A percentile compares a stretch with the other conserved stretches of the same genome.
These are phyloP conservation scores for Villa cingulata DNA, from an alignment of 2,888 invertebrate genomes.

Conservation along the genomic window DNA sequence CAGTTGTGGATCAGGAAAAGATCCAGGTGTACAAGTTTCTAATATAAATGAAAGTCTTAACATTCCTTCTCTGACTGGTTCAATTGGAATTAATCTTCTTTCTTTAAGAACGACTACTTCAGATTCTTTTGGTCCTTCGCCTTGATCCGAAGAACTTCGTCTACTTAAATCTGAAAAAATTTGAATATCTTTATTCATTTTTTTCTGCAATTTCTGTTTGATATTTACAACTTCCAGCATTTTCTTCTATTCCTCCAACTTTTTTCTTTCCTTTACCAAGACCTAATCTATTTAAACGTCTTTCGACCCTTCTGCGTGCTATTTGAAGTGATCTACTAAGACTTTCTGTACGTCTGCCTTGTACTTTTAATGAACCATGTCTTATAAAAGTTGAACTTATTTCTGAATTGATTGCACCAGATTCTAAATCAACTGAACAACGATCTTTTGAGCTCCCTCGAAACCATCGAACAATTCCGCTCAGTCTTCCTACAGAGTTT, in stretches of 20 bases:
- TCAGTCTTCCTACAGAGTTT: conserved; percentile 43
- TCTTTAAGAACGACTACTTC: conserved; percentile 83
- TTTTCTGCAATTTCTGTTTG: neutral
- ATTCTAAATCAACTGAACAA: conserved; percentile 41
- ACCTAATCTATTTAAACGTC: conserved; percentile 71
- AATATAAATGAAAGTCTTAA: conserved; percentile 79
- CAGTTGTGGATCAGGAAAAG: conserved; percentile 90
- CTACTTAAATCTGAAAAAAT: conserved; percentile 51
- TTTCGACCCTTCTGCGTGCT: conserved; percentile 79
- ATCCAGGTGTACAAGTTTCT: conserved; percentile 91
- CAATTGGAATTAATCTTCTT: conserved; percentile 65
- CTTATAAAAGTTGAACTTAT: conserved; percentile 44
- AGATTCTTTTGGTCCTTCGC: conserved; percentile 65
- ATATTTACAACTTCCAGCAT: conserved; percentile 54
- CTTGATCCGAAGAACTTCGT: conserved; percentile 69
- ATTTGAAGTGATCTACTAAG: conserved; percentile 59
- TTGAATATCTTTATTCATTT: neutral
- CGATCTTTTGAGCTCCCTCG: conserved; percentile 43
- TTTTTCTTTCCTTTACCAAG: conserved; percentile 77
- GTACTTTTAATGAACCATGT: conserved; percentile 36
- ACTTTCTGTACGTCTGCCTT: conserved; percentile 33
- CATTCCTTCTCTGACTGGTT: conserved; percentile 75
- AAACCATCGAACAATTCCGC: conserved; percentile 58
- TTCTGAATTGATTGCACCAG: conserved; percentile 42
- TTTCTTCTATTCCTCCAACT: conserved; percentile 76